These are phyloP conservation scores for Speoplatyrhinus poulsoni DNA, from an alignment of 2,113 vertebrate species.

Conservation along the genomic window DNA sequence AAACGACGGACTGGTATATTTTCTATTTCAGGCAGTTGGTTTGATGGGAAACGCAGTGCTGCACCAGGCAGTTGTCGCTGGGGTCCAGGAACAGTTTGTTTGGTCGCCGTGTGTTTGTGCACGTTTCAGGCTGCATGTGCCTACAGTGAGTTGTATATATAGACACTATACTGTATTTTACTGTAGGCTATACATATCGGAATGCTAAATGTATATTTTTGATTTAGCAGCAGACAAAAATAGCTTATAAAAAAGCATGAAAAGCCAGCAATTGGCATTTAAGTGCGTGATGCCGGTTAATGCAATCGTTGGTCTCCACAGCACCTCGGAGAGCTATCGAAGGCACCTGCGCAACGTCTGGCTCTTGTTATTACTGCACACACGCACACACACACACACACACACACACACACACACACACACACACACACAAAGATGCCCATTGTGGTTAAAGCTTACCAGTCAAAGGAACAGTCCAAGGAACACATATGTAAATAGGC, in stretches of 20 bases:
- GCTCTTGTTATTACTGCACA: too few species aligned
- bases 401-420: neutral
- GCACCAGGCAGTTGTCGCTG: conserved; percentile 51
- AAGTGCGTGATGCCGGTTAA: neutral
- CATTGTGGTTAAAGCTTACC: too few species aligned
- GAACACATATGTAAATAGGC: neutral
- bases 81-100: neutral
- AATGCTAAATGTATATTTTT: too few species aligned
- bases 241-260: too few species aligned
- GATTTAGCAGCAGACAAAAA: too few species aligned
- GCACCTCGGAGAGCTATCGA: conserved; percentile 37
- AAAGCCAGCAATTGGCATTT: too few species aligned
- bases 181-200: too few species aligned
- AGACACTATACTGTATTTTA: too few species aligned
- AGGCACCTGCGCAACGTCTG: neutral
- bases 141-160: too few species aligned
- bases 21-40: conserved; percentile 28
- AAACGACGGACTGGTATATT: conserved; percentile 10
- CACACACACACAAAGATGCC: too few species aligned
- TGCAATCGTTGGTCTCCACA: conserved; percentile 9
- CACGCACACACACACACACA: neutral
- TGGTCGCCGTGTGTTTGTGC: conserved; percentile 1
- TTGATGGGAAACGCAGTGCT: conserved; percentile 49
- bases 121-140: too few species aligned
- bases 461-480: too few species aligned